Evolutionary conservation across 2,888 invertebrate genomes (phyloP).

Genomic region (Druceiella hillmani): DNA sequence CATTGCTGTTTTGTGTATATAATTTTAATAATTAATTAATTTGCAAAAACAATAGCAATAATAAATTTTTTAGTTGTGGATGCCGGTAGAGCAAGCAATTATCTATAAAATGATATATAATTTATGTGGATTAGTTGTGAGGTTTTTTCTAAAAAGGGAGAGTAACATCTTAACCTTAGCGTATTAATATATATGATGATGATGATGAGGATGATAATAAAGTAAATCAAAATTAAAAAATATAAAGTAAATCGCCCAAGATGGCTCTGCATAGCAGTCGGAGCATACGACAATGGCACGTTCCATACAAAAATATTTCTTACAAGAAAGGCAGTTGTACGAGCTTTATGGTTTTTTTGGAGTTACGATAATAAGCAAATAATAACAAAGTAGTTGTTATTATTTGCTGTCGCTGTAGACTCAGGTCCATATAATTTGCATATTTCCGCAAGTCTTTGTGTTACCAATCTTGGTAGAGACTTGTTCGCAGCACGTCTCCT

Average conservation of each 20-base stretch:
- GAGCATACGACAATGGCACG: conserved; percentile 5
- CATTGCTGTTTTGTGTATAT: no score
- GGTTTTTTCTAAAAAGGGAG: no score
- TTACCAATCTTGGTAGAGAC: conserved; percentile 5
- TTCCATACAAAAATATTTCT: conserved; percentile 6
- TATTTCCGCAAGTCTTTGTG: conserved; percentile 4
- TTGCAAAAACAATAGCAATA: no score
- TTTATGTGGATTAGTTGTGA: no score
- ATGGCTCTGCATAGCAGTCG: conserved; percentile 5
- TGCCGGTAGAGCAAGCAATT: no score
- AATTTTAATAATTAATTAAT: no score
- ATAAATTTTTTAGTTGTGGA: no score
- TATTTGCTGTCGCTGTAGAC: conserved; percentile 5
- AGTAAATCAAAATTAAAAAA: conserved; percentile 1
- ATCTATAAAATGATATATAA: no score
- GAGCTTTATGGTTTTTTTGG: conserved; percentile 4
- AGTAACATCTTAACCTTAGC: no score
- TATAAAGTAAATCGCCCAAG: conserved; percentile 3
- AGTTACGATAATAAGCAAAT: conserved; percentile 3
- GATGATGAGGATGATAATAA: no score
- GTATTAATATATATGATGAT: no score
- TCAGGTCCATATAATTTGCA: conserved; percentile 6
- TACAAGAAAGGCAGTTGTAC: conserved; percentile 3
- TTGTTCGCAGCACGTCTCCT: conserved; percentile 6
- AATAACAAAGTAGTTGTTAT: conserved; percentile 3